phyloP scores from a whole-genome alignment of 2,888 invertebrate genomes.

The Acanthosepion esculentum region DNA sequence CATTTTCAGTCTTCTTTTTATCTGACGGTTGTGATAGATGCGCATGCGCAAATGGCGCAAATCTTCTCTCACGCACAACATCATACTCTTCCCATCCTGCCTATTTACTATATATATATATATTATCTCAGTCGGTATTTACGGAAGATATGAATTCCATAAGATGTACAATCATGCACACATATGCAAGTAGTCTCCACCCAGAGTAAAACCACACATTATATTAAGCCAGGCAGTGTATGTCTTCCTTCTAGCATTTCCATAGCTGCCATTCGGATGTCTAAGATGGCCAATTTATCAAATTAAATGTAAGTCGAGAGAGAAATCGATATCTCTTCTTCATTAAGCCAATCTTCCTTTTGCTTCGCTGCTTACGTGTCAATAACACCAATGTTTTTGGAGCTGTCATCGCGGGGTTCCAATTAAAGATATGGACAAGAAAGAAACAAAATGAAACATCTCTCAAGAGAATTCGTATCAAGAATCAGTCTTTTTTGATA shows the following conservation, averaged over 20 bases:
- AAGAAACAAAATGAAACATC: too few species aligned
- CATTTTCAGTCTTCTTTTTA: too few species aligned
- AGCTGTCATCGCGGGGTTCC: conserved; percentile 3
- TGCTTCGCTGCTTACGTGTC: not conserved
- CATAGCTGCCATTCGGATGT: not conserved
- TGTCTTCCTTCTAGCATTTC: not conserved
- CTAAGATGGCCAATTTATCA: not conserved
- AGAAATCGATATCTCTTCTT: conserved; percentile 33
- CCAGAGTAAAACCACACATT: not conserved
- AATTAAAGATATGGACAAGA: not conserved
- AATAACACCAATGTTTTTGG: not conserved
- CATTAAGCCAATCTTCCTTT: not conserved
- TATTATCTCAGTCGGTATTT: too few species aligned
- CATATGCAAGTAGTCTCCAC: not conserved
- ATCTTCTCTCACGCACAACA: too few species aligned
- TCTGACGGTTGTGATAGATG: too few species aligned
- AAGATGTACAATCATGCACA: not conserved
- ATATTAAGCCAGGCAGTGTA: not conserved
- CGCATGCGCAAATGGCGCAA: too few species aligned
- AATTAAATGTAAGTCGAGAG: conserved; percentile 1
- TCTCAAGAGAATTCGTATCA: not conserved
- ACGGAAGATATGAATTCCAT: too few species aligned
- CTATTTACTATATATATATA: too few species aligned
- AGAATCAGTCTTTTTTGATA: not conserved
- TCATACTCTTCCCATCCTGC: too few species aligned